A percentile compares a stretch with the other conserved stretches of the same genome.
Evolutionary conservation across 2,888 invertebrate genomes (phyloP).

Genomic region (Eudemis profundana): DNA sequence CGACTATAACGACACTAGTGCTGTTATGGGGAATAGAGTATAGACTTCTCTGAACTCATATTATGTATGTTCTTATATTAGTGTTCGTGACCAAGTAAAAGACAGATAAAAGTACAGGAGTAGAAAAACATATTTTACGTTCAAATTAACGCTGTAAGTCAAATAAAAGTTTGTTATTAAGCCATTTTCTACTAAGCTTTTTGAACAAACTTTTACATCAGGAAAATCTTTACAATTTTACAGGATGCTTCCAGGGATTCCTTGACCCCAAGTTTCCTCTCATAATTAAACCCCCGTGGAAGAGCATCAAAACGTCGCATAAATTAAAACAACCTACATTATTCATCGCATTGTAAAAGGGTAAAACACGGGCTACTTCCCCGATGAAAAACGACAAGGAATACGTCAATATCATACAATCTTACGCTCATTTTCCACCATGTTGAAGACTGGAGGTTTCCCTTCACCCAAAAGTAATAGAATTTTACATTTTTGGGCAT

Average conservation of each 20-base stretch:
- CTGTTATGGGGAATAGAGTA: too few relatives aligned
- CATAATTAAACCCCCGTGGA: constrained; percentile 4
- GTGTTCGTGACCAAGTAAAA: too few relatives aligned
- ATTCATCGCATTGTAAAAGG: constrained; percentile 26
- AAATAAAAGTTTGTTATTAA: too few relatives aligned
- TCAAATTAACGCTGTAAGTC: too few relatives aligned
- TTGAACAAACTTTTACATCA: not conserved
- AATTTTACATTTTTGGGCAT: constrained; percentile 29
- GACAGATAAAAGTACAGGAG: too few relatives aligned
- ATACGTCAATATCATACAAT: not conserved
- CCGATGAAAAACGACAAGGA: not conserved
- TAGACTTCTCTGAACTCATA: too few relatives aligned
- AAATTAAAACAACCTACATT: constrained; percentile 28
- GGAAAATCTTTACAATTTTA: not conserved
- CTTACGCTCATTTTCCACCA: not conserved
- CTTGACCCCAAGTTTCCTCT: not conserved
- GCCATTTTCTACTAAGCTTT: too few relatives aligned
- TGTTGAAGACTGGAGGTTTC: not conserved
- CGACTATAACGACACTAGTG: too few relatives aligned
- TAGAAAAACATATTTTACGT: too few relatives aligned
- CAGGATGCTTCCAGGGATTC: not conserved
- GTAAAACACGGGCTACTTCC: constrained; percentile 15
- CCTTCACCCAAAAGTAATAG: constrained; percentile 18
- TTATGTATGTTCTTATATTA: too few relatives aligned
- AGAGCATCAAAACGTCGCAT: constrained; percentile 17